These are phyloP conservation scores for Oceanodroma tethys DNA, from an alignment of 2,113 vertebrate species.

Conservation along the genomic window DNA sequence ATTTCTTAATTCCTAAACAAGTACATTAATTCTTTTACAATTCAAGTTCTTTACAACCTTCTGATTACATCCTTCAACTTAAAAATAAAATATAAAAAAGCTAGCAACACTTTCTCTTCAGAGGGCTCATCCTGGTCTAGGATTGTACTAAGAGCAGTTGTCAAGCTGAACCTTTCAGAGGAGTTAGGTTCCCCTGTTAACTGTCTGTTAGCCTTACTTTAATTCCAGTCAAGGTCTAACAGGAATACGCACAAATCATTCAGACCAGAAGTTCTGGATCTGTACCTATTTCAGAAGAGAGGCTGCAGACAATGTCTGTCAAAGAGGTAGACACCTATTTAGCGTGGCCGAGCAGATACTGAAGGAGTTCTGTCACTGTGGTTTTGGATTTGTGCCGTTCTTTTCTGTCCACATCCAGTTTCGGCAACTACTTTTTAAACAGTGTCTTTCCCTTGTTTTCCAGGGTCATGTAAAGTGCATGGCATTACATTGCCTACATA, in stretches of 20 bases:
- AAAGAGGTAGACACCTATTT: background rate
- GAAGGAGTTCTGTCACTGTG: background rate
- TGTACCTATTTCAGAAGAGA: background rate
- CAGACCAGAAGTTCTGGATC: background rate
- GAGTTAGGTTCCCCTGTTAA: background rate
- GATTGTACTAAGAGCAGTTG: background rate
- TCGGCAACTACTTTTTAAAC: background rate
- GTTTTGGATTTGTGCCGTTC: background rate
- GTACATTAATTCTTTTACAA: background rate
- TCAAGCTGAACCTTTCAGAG: background rate
- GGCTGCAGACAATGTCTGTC: background rate
- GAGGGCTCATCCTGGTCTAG: rapidly evolving
- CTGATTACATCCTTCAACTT: background rate
- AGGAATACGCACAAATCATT: background rate
- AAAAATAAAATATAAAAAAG: background rate
- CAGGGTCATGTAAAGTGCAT: background rate
- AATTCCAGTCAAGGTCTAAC: background rate
- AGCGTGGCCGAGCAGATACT: background rate
- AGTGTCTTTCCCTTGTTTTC: background rate
- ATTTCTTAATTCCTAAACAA: background rate
- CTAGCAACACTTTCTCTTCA: background rate
- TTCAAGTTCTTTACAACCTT: background rate
- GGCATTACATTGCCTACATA: background rate
- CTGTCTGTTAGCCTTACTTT: background rate
- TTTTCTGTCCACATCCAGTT: background rate